phyloP scores from a whole-genome alignment of 2,888 invertebrate genomes.

The Tiliacea citrago region DNA sequence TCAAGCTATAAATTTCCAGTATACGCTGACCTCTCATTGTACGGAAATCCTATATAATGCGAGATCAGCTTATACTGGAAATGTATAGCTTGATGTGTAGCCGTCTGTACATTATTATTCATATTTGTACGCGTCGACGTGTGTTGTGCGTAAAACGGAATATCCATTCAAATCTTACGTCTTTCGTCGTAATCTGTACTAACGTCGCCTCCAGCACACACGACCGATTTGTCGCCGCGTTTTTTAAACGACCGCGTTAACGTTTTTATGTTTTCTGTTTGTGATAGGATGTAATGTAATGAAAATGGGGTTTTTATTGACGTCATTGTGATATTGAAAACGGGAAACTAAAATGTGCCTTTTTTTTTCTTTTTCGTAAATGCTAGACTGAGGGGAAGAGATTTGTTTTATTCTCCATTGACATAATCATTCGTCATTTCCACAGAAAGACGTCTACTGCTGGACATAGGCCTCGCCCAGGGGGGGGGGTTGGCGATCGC shows the following conservation, averaged over 20 bases:
- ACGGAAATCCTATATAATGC: too few relatives aligned
- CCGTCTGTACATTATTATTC: constrained; percentile 36
- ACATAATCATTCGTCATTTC: too few relatives aligned
- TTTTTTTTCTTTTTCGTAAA: not conserved
- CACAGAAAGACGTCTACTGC: too few relatives aligned
- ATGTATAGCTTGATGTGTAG: too few relatives aligned
- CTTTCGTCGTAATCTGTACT: constrained; percentile 47
- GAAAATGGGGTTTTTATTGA: constrained; percentile 3
- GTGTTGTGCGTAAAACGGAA: constrained; percentile 45
- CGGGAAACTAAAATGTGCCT: not conserved
- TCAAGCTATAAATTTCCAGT: too few relatives aligned
- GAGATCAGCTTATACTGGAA: too few relatives aligned
- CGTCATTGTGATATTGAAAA: not conserved
- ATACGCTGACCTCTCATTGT: too few relatives aligned
- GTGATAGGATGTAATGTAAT: constrained; percentile 5
- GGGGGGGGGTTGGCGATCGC: too few relatives aligned
- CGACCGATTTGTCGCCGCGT: constrained; percentile 35
- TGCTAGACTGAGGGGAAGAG: too few relatives aligned
- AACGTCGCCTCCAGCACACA: constrained; percentile 18
- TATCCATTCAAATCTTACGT: constrained; percentile 50
- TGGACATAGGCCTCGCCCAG: too few relatives aligned
- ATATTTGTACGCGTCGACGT: constrained; percentile 33
- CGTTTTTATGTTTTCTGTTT: constrained; percentile 35
- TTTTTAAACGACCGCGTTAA: constrained; percentile 47
- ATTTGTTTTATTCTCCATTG: too few relatives aligned